Conservation (phyloP, 2,797 vertebrate species). For the Distichodus sexfasciatus region DNA sequence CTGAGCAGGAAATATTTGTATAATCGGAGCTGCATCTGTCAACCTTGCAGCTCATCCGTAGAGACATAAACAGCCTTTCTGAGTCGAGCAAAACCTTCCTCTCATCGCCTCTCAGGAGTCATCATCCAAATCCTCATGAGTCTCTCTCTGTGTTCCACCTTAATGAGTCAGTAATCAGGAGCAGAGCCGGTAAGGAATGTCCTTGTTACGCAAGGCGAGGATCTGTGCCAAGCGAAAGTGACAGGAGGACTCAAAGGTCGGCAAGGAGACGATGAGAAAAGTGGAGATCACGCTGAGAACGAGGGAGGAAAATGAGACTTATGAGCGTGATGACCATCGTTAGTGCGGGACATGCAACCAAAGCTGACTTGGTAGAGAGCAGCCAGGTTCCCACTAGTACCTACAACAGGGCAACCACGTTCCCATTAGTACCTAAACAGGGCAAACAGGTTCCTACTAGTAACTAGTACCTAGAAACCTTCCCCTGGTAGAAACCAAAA, state of each 20-base stretch:
- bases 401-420: no score
- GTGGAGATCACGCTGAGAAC: constrained; percentile 45
- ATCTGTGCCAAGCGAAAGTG: constrained; percentile 53
- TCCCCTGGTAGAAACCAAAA: no score
- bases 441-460: no score
- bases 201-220: constrained; percentile 63
- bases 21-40: no score
- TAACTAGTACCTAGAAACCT: no score
- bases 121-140: constrained; percentile 27
- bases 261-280: constrained; percentile 39
- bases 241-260: constrained; percentile 31
- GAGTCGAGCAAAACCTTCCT: neutral
- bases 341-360: no score
- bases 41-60: neutral
- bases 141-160: constrained; percentile 9
- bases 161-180: constrained; percentile 40
- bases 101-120: constrained; percentile 17
- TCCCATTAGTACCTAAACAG: no score
- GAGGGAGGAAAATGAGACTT: no score
- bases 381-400: no score
- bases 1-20: no score
- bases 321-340: no score
- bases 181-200: constrained; percentile 68
- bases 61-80: neutral
- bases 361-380: no score